phyloP scores from a whole-genome alignment of 2,888 invertebrate genomes.

The Philereme transversata region DNA sequence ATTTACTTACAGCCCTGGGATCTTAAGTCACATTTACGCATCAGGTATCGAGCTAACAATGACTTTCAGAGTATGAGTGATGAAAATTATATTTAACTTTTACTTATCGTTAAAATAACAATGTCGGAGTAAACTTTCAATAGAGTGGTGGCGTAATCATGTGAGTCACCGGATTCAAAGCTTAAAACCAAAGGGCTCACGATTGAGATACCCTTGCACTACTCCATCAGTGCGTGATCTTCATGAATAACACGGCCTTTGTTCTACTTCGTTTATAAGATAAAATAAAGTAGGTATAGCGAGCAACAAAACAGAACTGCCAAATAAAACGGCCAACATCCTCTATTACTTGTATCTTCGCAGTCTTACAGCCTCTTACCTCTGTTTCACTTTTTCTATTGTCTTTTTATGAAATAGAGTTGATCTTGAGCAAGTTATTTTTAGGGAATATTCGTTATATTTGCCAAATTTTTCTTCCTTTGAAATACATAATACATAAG shows the following conservation, averaged over 20 bases:
- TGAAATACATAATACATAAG: conserved; percentile 21
- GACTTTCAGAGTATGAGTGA: too few relatives aligned
- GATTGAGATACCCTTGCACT: too few relatives aligned
- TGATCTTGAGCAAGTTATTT: conserved; percentile 63
- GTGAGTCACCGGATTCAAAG: too few relatives aligned
- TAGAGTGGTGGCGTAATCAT: too few relatives aligned
- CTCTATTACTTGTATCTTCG: conserved; percentile 30
- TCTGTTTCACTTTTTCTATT: conserved; percentile 59
- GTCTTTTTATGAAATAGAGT: conserved; percentile 64
- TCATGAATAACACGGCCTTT: conserved; percentile 1
- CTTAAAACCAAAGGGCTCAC: too few relatives aligned
- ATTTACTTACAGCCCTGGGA: too few relatives aligned
- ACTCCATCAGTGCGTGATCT: too few relatives aligned
- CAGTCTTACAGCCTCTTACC: conserved; percentile 46
- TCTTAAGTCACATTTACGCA: too few relatives aligned
- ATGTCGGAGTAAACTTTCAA: too few relatives aligned
- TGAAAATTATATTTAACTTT: too few relatives aligned
- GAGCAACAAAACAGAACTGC: conserved; percentile 27
- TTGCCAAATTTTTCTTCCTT: conserved; percentile 50
- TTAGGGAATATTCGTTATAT: conserved; percentile 58
- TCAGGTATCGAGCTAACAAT: too few relatives aligned
- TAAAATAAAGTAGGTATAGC: conserved; percentile 3
- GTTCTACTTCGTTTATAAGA: conserved; percentile 1
- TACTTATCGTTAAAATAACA: too few relatives aligned
- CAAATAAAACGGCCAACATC: conserved; percentile 33